Percentiles rank a stretch among this genome's conserved stretches.
These are phyloP conservation scores for Monodelphis domestica DNA, from an alignment of 2,797 vertebrate genomes.

Conservation along the genomic window DNA sequence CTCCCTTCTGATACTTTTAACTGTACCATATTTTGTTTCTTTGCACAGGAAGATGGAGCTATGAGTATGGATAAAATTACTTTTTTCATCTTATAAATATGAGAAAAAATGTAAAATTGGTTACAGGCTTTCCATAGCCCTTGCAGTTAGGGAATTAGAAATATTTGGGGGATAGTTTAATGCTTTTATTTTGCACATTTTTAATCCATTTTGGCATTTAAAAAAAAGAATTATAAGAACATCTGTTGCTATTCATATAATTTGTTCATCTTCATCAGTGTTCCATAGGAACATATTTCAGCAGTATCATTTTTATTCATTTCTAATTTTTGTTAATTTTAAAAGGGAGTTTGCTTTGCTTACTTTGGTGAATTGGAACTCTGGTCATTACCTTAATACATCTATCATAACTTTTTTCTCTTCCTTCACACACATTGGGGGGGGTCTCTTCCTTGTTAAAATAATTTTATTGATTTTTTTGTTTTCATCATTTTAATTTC, in stretches of 20 bases:
- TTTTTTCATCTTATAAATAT: slow-evolving; percentile 22
- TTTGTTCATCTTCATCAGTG: slow-evolving; percentile 58
- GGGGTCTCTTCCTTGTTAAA: background rate
- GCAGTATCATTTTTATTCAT: slow-evolving; percentile 2
- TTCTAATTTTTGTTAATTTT: slow-evolving; percentile 12
- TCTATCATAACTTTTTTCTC: background rate
- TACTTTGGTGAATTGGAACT: slow-evolving; percentile 36
- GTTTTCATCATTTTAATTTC: background rate
- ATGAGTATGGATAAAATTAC: slow-evolving; percentile 77
- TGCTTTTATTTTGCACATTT: slow-evolving; percentile 75
- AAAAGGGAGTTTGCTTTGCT: slow-evolving; percentile 5
- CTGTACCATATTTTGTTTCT: slow-evolving; percentile 66
- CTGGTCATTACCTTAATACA: background rate
- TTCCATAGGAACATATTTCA: slow-evolving; percentile 1
- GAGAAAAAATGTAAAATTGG: slow-evolving; percentile 66
- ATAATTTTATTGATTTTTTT: background rate
- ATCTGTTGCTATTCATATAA: slow-evolving; percentile 73
- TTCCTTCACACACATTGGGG: background rate
- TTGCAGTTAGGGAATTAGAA: slow-evolving; percentile 74
- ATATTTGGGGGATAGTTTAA: slow-evolving; percentile 69
- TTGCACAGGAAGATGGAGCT: slow-evolving; percentile 57
- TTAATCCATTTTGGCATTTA: slow-evolving; percentile 72
- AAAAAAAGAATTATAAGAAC: slow-evolving; percentile 42
- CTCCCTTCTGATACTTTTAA: slow-evolving; percentile 56
- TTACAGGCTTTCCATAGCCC: slow-evolving; percentile 60